Evolutionary conservation across 2,797 vertebrate species (phyloP).

Genomic region (Enteromius mattozi): DNA sequence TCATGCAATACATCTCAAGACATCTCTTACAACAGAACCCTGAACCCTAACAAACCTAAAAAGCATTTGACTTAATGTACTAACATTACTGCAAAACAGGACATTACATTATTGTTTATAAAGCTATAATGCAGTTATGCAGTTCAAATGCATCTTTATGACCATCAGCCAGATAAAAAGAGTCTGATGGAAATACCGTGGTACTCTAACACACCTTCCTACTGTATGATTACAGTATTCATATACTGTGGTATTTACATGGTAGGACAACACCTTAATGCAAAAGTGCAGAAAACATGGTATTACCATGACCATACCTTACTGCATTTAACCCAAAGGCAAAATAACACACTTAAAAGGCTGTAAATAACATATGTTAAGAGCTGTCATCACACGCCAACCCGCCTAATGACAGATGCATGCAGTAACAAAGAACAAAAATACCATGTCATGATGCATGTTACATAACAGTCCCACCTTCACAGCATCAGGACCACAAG

Average conservation of each 20-base stretch:
- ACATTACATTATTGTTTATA: background rate
- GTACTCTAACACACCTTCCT: background rate
- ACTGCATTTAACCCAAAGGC: background rate
- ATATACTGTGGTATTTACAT: background rate
- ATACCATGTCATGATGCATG: constrained; percentile 11
- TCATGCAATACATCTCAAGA: background rate
- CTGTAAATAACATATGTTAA: background rate
- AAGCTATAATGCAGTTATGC: background rate
- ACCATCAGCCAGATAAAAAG: background rate
- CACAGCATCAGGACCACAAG: constrained; percentile 45
- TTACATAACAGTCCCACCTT: constrained; percentile 30
- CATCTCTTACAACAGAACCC: background rate
- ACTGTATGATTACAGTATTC: background rate
- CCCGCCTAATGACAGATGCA: background rate
- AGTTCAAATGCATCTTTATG: background rate
- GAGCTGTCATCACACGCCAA: background rate
- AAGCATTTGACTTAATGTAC: background rate
- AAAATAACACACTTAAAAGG: background rate
- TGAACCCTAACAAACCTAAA: background rate
- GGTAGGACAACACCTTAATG: background rate
- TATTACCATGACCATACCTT: background rate
- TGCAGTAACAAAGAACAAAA: background rate
- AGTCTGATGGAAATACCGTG: background rate
- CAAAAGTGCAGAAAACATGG: background rate
- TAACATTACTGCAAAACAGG: background rate